Evolutionary conservation across 2,113 vertebrate species (phyloP), one percentile per base, ranked within the genome.

Genomic region (Cochlearius cochlearius): DNA sequence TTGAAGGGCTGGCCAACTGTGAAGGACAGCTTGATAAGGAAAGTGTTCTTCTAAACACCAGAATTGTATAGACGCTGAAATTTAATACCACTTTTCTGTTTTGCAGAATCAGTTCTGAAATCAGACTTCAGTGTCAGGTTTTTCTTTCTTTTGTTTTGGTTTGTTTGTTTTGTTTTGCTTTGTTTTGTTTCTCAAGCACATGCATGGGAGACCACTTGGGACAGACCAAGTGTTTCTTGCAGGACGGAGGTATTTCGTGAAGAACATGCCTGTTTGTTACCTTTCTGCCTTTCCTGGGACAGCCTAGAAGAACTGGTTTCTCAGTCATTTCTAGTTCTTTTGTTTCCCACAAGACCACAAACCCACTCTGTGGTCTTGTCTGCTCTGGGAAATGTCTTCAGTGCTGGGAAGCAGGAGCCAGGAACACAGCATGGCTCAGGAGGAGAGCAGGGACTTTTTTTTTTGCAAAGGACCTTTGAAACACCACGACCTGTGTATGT

Each of bases 401-500:
- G 66, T 29, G 66, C 29, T 79, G 88, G 29, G 22, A 59, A 52
- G 39, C 39, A n/a, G n/a, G 29, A 74, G 74, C 22, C 69, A 59
- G 52, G 59, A 71, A 4, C 4, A 4, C 9, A n/a, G 41, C 25
- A 7, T 1, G 5, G 5, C 53, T 79, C 38, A 72, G 75, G 29
- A 38, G 58, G 39, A 60, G 10, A 25, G 19, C 43, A 82, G 52
- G 38, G n/a, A 18, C 34, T 12, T 20, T 62, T 43, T 43, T 41
- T 88, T 64, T 38, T 2, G 2, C 26, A 2, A 32, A 7, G 50
- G 34, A 74, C 23, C 55, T 86, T 66, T 63, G 62, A 41, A 80
- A 11, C 21, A 25, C 12, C 9, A 3, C 56, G 27, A 25, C 11
- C 36, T 38, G 14, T 62, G 27, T 34, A 5, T 1, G 0, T 56